Base-by-base conservation (phyloP, 2,888 invertebrate species). In the Cheilosia vulpina region DNA sequence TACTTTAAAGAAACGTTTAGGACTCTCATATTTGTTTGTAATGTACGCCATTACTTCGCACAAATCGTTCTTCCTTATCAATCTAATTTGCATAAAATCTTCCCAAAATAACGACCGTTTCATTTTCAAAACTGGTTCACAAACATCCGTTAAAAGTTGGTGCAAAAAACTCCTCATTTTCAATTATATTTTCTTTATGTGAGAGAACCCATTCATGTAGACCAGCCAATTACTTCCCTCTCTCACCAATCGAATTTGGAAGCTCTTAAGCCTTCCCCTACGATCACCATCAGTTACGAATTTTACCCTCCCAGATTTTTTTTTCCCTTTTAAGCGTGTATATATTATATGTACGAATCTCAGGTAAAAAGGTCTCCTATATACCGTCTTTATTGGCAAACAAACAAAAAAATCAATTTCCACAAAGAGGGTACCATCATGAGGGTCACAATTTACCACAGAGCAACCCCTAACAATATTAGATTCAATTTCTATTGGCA, bases 251-350 rank as follows among this genome's bases (percentile, higher is more conserved):
- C 21, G 78, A 43, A 79, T 83, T 68, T 58, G 60, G 57, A 58
- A 57, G 15, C 47, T 19, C 21, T 27, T 11, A 52, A 13, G 38
- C 17, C 43, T 53, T 53, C 65, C 47, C 57, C 65, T 52, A 43
- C 9, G 7, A n/a, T 41, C 57, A 19, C n/a, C 15, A 15, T 7
- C 21, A 38, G 38, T 41, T 38, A 4, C 0, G 3, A 13, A 38
- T 38, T 4, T 65, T 65, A 84, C 83, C 83, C 79, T 79, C 83
- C 73, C 79, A 52, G 73, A 69, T 58, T 69, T 83, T 78, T 75
- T 79, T 9, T 31, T 31, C 9, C 31, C 9, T 31, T 9, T 31
- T 31, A 31, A 9, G 31, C 31, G 31, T 31, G 9, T 31, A 0
- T 31, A 31, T 38, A 13, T 13, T 17, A 43, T 62, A 6, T 41